Percentiles rank a stretch among this genome's conserved stretches.
Conservation (phyloP, 2,888 invertebrate genomes). For the Panopea generosa region DNA sequence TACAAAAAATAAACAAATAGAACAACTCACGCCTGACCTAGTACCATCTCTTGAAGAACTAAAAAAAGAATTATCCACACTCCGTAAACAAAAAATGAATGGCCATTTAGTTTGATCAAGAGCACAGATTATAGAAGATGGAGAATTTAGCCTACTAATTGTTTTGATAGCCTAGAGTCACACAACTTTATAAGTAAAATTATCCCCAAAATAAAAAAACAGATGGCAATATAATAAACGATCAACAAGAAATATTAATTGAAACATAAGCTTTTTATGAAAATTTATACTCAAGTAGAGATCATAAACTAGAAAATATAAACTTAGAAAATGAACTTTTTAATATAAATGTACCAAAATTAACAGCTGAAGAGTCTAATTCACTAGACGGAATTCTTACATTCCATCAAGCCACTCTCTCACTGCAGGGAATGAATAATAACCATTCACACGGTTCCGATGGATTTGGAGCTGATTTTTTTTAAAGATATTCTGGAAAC, state of each 20-base stretch:
- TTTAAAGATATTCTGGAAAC: too few species aligned
- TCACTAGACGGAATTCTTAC: not conserved
- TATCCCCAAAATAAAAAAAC: not conserved
- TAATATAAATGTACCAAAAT: not conserved
- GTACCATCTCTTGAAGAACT: not conserved
- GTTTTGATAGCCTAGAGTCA: not conserved
- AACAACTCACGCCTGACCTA: not conserved
- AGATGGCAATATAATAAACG: not conserved
- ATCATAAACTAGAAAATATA: not conserved
- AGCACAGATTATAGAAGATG: not conserved
- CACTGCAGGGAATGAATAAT: not conserved
- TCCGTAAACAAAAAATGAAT: not conserved
- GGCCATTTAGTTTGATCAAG: not conserved
- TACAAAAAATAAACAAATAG: not conserved
- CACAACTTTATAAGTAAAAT: not conserved
- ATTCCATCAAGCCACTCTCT: not conserved
- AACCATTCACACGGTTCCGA: not conserved
- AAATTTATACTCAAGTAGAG: too few species aligned
- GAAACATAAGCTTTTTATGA: too few species aligned
- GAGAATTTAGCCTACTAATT: not conserved
- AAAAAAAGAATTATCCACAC: not conserved
- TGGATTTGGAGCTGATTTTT: too few species aligned
- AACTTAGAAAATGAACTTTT: not conserved
- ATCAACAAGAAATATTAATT: not conserved
- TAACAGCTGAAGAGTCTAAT: too few species aligned